Conservation (phyloP, 2,888 invertebrate species). For the Lasioglossum calceatum region DNA sequence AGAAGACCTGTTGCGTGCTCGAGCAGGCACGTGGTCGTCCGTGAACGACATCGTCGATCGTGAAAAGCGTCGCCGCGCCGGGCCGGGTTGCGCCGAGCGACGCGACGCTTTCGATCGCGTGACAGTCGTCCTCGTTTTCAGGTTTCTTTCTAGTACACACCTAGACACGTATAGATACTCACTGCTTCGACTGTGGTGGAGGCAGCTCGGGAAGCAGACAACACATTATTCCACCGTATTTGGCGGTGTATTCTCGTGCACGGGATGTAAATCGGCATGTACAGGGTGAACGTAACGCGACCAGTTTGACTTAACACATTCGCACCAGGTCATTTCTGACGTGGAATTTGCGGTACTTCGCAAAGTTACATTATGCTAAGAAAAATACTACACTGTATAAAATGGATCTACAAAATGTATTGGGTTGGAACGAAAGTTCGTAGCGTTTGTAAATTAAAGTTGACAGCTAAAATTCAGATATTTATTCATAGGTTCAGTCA, state of each 20-base stretch:
- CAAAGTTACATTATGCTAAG: background rate
- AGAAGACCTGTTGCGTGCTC: slow-evolving; percentile 47
- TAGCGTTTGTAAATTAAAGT: too few species aligned
- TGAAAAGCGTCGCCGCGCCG: slow-evolving; percentile 58
- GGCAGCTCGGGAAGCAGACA: background rate
- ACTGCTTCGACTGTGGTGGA: background rate
- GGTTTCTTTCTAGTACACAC: slow-evolving; percentile 21
- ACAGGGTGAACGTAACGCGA: background rate
- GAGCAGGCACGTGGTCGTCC: slow-evolving; percentile 51
- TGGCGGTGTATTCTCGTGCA: background rate
- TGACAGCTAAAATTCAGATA: too few species aligned
- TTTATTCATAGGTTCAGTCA: too few species aligned
- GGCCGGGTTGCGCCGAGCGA: background rate
- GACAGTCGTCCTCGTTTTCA: slow-evolving; percentile 60
- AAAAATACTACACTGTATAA: background rate
- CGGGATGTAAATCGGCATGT: background rate
- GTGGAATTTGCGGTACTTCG: background rate
- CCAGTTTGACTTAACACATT: background rate
- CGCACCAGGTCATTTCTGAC: background rate
- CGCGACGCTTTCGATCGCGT: slow-evolving; percentile 26
- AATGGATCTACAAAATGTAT: too few species aligned
- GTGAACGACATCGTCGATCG: slow-evolving; percentile 55
- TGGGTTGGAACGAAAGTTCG: too few species aligned
- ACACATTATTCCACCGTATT: slow-evolving; percentile 1
- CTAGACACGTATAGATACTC: background rate